Percentiles rank a stretch among this genome's conserved stretches.
Evolutionary conservation across 2,113 vertebrate species (phyloP).

Genomic region (Cariama cristata): DNA sequence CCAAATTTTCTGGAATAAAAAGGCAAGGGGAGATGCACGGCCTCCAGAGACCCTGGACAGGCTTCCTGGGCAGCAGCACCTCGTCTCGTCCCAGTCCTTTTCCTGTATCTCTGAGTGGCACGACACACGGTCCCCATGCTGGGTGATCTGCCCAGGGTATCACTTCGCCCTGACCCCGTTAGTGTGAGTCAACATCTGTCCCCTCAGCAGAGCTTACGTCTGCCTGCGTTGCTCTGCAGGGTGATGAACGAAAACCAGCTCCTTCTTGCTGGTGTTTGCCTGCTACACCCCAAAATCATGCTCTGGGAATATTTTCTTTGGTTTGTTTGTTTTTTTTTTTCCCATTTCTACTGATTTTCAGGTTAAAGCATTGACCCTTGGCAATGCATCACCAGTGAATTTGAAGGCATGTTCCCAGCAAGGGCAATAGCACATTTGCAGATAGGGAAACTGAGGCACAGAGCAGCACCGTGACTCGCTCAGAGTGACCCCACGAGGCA

Average conservation of each 20-base stretch:
- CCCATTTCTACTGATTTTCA: not conserved
- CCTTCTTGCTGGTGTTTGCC: not conserved
- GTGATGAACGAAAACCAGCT: not conserved
- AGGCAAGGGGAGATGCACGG: not conserved
- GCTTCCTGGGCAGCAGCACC: not conserved
- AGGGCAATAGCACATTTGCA: not conserved
- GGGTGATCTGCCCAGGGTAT: not conserved
- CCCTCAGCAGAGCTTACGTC: not conserved
- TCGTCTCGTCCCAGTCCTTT: not conserved
- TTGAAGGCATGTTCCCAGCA: not conserved
- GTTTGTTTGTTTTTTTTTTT: not conserved
- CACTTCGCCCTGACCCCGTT: not conserved
- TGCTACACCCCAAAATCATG: not conserved
- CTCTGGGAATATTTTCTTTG: not conserved
- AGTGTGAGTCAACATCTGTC: not conserved
- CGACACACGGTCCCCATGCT: fast-evolving
- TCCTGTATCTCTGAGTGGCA: not conserved
- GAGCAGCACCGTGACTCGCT: not conserved
- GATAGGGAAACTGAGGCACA: not conserved
- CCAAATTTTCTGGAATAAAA: not conserved
- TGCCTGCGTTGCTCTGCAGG: not conserved
- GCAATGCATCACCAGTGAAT: not conserved
- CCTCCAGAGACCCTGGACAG: not conserved
- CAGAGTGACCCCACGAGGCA: not conserved
- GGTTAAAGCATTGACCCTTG: not conserved